phyloP scores from a whole-genome alignment of 2,113 vertebrate species.

The Mesocricetus auratus region DNA sequence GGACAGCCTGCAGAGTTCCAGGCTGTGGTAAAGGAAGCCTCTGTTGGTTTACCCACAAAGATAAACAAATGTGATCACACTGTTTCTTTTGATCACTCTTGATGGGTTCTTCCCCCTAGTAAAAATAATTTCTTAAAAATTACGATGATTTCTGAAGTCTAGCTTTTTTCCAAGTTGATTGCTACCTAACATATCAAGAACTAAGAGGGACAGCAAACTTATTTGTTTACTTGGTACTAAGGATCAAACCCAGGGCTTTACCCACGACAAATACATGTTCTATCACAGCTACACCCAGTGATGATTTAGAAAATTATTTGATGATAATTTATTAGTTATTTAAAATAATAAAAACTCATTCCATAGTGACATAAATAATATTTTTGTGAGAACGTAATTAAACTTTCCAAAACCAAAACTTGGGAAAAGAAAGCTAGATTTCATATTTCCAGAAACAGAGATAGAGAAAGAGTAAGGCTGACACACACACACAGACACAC shows the following conservation, averaged over 20 bases:
- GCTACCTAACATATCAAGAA: neutral
- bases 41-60: neutral
- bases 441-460: neutral
- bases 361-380: neutral
- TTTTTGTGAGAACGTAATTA: neutral
- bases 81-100: neutral
- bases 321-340: neutral
- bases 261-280: neutral
- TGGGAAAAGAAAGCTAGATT: neutral
- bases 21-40: neutral
- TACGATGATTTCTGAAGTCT: neutral
- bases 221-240: neutral
- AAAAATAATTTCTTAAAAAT: conserved; percentile 20
- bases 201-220: neutral
- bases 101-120: neutral
- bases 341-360: conserved; percentile 1
- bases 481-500: neutral
- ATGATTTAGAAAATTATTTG: neutral
- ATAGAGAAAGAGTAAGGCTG: neutral
- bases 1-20: neutral
- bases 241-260: neutral
- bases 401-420: conserved; percentile 39
- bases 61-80: neutral
- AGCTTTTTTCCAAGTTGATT: neutral
- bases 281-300: neutral